Evolutionary conservation across 2,113 vertebrate genomes (phyloP), one percentile per base, ranked within the genome.

Genomic region (Notothenia rossii): DNA sequence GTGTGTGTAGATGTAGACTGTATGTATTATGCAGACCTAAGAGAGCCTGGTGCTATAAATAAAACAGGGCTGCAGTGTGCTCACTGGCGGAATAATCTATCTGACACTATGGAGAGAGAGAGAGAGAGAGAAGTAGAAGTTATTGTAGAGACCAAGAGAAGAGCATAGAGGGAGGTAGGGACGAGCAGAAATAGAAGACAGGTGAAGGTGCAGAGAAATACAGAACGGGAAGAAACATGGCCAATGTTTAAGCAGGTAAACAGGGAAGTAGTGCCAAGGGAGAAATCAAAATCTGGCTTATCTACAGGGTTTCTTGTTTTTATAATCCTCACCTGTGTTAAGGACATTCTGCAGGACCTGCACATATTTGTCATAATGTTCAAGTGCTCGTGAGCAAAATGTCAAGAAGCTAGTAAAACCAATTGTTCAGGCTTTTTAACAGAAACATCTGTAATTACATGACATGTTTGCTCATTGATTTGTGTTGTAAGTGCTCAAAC

Each of bases 41-140:
- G 88, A 92, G 92, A 92, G 88, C 88, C 73, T 86, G 84, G 89
- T 86, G 91, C 93, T 93, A 93, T 94, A 94, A 94, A 94, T 94
- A 94, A 92, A 92, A 90, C 90, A 90, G 89, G 77, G 90, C 91
- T 92, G 87, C 90, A 89, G 87, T 89, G 89, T 91, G 92, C 84
- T 92, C 89, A 81, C 90, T 87, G 68, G 91, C 76, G 78, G 93
- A 94, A 94, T 94, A 93, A 94, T 94, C 92, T 94, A 89, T 90
- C 87, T 94, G 93, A 94, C 93, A 93, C 88, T 90, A 93, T 81
- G 81, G 85, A 89, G 85, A 83, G 80, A 83, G 81, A 66, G 64
- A 77, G 77, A 56, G 86, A 82, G 77, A n/a, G 86, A 82, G 77
- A n/a, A 85, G 80, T 74, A 22, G 45, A 64, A 49, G 63, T 60